Base-by-base conservation (phyloP, 2,113 vertebrate genomes). In the Motacilla alba region DNA sequence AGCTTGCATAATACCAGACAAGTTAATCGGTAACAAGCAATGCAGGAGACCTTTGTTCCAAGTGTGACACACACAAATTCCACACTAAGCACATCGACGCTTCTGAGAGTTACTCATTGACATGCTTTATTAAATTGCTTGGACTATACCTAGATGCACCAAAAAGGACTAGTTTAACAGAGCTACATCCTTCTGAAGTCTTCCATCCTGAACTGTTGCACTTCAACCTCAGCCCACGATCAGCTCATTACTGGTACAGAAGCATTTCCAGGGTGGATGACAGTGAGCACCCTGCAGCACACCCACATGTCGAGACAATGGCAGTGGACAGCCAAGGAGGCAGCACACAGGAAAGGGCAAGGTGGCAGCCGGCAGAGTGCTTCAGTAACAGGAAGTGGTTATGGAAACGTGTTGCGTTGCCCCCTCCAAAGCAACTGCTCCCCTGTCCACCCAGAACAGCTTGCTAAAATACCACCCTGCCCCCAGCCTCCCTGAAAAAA, bases 1-100 rank as follows among this genome's bases (percentile, higher is more conserved):
- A 58, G 77, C 90, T 53, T 96, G 93, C 75, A 87, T 88, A 91
- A 92, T 90, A 88, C 64, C 94, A 78, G 87, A 56, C 59, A 94
- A 97, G 97, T 98, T 97, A 98, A 98, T 97, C 10, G 76, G 87
- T 97, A 97, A 97, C 94, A 52, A 94, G 90, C 59, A 82, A 80
- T 72, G 89, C 90, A 83, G 88, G 82, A 96, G 96, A 97, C 97
- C 98, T 98, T 98, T 98, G 97, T 87, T 97, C 97, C 9, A 43
- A 96, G 83, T 95, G 84, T 77, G 76, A 93, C 41, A 93, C 31
- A 77, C 59, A 64, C 93, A 52, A 93, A 97, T 89, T 96, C 87
- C 95, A 93, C 80, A 78, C 90, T 95, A 95, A 97, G 87, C 93
- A 92, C 70, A 87, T 37, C 95, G 76, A 85, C 56, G 89, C 87